Evolutionary conservation across 2,888 invertebrate species (phyloP).

Genomic region (Athalia rosae): DNA sequence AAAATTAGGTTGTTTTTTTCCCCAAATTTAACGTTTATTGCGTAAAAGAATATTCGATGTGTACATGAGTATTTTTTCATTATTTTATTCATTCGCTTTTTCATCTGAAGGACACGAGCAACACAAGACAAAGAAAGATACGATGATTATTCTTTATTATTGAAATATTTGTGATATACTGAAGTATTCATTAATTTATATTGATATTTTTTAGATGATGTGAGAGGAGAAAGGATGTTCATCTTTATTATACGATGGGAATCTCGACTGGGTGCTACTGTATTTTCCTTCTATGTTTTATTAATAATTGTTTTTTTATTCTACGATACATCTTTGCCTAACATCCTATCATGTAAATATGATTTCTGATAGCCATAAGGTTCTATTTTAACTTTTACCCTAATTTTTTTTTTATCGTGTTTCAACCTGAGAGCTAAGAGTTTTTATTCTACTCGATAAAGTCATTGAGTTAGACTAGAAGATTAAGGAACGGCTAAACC

Average conservation of each 20-base stretch:
- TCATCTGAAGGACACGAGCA: constrained; percentile 58
- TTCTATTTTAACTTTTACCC: constrained; percentile 51
- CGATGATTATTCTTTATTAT: constrained; percentile 55
- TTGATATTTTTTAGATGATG: constrained; percentile 62
- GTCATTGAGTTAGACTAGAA: neutral
- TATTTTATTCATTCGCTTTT: constrained; percentile 48
- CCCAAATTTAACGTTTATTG: constrained; percentile 66
- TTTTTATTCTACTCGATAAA: neutral
- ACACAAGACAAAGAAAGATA: constrained; percentile 59
- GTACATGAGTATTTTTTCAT: constrained; percentile 58
- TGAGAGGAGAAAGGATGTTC: constrained; percentile 66
- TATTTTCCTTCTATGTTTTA: constrained; percentile 54
- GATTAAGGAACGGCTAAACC: neutral
- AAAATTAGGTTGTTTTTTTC: constrained; percentile 51
- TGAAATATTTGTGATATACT: constrained; percentile 55
- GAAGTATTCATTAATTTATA: constrained; percentile 61
- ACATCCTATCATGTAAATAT: constrained; percentile 57
- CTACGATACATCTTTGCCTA: constrained; percentile 64
- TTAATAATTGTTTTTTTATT: constrained; percentile 56
- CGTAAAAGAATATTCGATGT: constrained; percentile 62
- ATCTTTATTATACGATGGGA: constrained; percentile 63
- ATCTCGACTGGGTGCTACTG: constrained; percentile 66
- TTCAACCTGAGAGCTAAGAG: neutral
- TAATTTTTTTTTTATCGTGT: neutral
- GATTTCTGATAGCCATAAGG: constrained; percentile 59